These are phyloP conservation scores for Rhinopomastus cyanomelas DNA, from an alignment of 2,113 vertebrate genomes.

Conservation along the genomic window DNA sequence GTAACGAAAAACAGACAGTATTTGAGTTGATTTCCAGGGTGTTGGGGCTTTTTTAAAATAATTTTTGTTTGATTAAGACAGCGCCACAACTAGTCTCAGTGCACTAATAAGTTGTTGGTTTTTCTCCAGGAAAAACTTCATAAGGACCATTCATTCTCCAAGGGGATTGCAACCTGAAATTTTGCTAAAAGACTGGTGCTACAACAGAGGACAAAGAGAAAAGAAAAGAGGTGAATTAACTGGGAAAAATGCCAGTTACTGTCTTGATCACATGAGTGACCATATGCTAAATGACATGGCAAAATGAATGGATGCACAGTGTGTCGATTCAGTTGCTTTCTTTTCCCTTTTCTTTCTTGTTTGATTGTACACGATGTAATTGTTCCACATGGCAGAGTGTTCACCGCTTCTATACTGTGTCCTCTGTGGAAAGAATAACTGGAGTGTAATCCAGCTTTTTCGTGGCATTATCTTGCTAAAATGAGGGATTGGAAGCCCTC, in stretches of 20 bases:
- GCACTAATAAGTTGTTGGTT: background rate
- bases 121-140: constrained; percentile 30
- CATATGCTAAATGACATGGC: constrained; percentile 61
- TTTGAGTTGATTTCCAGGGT: background rate
- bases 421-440: background rate
- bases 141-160: constrained; percentile 25
- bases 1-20: background rate
- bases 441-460: background rate
- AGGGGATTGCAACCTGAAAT: constrained; percentile 47
- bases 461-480: background rate
- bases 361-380: background rate
- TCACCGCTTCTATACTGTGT: background rate
- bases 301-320: constrained; percentile 49
- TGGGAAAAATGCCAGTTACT: constrained; percentile 68
- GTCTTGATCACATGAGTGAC: constrained; percentile 64
- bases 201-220: constrained; percentile 56
- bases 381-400: background rate
- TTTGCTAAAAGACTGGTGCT: constrained; percentile 43
- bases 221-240: constrained; percentile 62
- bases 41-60: background rate
- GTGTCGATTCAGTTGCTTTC: constrained; percentile 14
- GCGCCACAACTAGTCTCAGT: constrained; percentile 18
- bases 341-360: background rate
- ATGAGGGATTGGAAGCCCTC: background rate
- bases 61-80: constrained; percentile 34